Base-by-base conservation (phyloP, 2,888 invertebrate species). In the Sialis fuliginosa region DNA sequence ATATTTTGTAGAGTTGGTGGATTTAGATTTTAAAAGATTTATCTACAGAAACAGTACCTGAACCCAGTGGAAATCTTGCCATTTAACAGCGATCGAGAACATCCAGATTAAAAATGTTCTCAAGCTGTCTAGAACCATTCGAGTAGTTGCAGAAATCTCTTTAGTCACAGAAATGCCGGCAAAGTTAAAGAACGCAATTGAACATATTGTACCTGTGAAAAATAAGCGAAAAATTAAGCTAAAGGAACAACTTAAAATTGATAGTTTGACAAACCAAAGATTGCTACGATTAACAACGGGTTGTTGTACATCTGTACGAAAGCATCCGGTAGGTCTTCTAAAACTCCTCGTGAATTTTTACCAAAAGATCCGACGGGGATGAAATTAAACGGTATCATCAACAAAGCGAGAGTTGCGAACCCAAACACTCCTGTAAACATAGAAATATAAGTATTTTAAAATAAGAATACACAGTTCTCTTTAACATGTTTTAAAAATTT, bases 101-200 rank as follows among this genome's bases (percentile, higher is more conserved):
- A 75, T 67, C 93, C 93, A 97, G 57, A 95, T 86, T n/a, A 92
- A 74, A 42, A 93, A 69, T 0, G 91, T 90, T 52, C 93, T 72
- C 53, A 53, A 71, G 45, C 84, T 85, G 61, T 93, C 92, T 42
- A 92, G 69, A 8, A 93, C 83, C 82, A 91, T 86, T 52, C 92
- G 72, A 3, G 89, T 88, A 0, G 90, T 91, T 1, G 95, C 92
- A 2, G 88, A 92, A 57, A 92, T 75, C 63, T 92, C 89, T 66
- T 93, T 95, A 0, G 92, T 90, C 4, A 96, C 86, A 58, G 85
- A 86, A 52, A 93, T 79, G 7, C 91, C 91, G 52, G 89, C 81
- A 63, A 87, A 93, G 63, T 90, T 92, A 70, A 93, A 93, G 67
- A 92, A 85, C 0, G 93, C 89, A 53, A 93, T 92, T 45, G 90